Percentiles rank a stretch among this genome's conserved stretches.
phyloP scores from a whole-genome alignment of 2,113 vertebrate species.

The Thermophis baileyi region DNA sequence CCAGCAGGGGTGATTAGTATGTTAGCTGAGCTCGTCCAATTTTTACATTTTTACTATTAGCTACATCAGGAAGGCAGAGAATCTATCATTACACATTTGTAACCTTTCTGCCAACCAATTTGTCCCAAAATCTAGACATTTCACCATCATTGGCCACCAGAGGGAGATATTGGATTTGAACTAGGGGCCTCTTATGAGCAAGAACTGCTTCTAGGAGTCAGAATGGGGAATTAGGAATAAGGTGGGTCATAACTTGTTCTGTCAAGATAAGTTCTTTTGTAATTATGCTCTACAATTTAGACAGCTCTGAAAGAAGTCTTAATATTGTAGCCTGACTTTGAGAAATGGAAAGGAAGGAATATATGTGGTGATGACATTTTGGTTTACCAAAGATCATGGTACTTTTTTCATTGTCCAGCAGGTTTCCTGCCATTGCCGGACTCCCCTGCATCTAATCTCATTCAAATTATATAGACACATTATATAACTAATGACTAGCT shows the following conservation, averaged over 20 bases:
- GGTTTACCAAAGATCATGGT: not conserved
- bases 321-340: not conserved
- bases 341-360: not conserved
- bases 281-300: not conserved
- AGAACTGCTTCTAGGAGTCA: not conserved
- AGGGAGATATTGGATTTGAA: constrained; percentile 26
- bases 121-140: not conserved
- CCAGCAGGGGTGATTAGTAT: not conserved
- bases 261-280: not conserved
- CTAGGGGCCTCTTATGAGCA: not conserved
- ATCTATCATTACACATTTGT: not conserved
- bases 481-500: not conserved
- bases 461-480: not conserved
- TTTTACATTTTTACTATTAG: not conserved
- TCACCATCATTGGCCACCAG: constrained; percentile 19
- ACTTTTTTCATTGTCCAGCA: not conserved
- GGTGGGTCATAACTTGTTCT: not conserved
- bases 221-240: not conserved
- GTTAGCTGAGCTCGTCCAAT: too few species aligned
- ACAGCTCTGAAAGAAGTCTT: not conserved
- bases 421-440: not conserved
- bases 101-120: not conserved
- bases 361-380: not conserved
- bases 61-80: not conserved
- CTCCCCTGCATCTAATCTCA: not conserved